phyloP scores from a whole-genome alignment of 2,113 vertebrate genomes.

The Plestiodon gilberti region DNA sequence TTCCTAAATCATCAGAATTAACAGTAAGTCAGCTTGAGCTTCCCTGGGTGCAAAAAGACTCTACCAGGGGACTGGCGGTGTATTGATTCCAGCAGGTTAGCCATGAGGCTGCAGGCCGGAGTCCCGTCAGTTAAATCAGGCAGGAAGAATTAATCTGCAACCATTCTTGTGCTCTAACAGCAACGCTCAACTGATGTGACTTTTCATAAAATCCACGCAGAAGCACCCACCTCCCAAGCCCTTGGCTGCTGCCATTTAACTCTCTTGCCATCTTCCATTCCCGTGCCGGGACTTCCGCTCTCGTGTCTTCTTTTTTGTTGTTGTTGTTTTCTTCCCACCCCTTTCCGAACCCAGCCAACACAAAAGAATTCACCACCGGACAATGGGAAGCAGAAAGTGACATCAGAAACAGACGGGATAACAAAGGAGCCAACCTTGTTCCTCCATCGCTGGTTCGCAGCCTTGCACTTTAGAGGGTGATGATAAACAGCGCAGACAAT shows the following conservation, averaged over 20 bases:
- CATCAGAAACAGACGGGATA: constrained; percentile 41
- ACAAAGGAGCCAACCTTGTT: constrained; percentile 69
- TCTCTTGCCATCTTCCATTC: neutral
- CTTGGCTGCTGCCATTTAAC: rapidly evolving
- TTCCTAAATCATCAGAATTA: neutral
- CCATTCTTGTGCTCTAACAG: rapidly evolving
- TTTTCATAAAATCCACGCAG: rapidly evolving
- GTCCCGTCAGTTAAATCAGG: neutral
- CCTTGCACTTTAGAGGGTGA: neutral
- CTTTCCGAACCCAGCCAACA: neutral
- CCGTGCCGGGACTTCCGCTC: neutral
- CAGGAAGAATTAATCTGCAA: neutral
- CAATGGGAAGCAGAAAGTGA: neutral
- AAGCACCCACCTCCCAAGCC: neutral
- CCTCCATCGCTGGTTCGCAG: constrained; percentile 48
- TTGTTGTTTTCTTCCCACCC: rapidly evolving
- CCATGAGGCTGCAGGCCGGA: rapidly evolving
- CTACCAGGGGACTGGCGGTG: neutral
- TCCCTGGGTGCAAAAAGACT: neutral
- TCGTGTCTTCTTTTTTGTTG: neutral
- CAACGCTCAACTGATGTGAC: neutral
- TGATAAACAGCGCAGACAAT: constrained; percentile 40
- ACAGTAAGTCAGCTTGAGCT: neutral
- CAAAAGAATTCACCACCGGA: neutral
- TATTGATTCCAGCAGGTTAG: rapidly evolving